Evolutionary conservation across 2,888 invertebrate genomes (phyloP), one percentile per base, ranked within the genome.

Genomic region (Eulithis prunata): DNA sequence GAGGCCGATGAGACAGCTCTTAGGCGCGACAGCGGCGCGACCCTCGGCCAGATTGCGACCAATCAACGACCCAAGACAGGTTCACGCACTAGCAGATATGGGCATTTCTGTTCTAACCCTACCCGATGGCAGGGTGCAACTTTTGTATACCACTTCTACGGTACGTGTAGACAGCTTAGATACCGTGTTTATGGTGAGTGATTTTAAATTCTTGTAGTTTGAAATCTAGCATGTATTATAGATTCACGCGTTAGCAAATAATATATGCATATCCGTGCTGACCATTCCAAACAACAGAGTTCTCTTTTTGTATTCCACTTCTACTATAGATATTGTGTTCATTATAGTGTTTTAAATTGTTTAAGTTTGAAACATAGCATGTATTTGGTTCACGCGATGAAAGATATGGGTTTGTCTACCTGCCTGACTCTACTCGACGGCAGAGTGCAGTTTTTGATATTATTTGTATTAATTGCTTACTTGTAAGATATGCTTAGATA

Each of bases 31-130:
- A 0, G 96, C 95, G 70, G 94, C 95, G 56, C 90, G 94, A 65
- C 93, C 96, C 57, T 94, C 94, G 14, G 96, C 97, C 6, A 85
- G 95, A n/a, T 95, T 96, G 72, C 96, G 96, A 81, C 96, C 96
- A 72, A 95, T 97, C 64, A 96, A 95, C 78, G 98, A 99, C 93
- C 94, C 96, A 63, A 96, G 98, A 62, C 99, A 99, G 92, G 89
- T 98, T 75, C 95, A 95, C 84, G 95, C 97, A 71, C 94, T 99
- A 72, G 95, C 96, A 66, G 96, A 97, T 83, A 99, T 99, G 98
- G 99, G 99, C 69, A 99, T 99, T 80, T 96, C 97, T 64, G 96
- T 99, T 77, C 94, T 98, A 70, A 97, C 97, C 0, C 93, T 98
- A 83, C 95, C 96, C 13, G 98, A 99, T 85, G 99, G 99, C 56